Evolutionary conservation across 2,888 invertebrate species (phyloP).

Genomic region (Drosophila phalerata): DNA sequence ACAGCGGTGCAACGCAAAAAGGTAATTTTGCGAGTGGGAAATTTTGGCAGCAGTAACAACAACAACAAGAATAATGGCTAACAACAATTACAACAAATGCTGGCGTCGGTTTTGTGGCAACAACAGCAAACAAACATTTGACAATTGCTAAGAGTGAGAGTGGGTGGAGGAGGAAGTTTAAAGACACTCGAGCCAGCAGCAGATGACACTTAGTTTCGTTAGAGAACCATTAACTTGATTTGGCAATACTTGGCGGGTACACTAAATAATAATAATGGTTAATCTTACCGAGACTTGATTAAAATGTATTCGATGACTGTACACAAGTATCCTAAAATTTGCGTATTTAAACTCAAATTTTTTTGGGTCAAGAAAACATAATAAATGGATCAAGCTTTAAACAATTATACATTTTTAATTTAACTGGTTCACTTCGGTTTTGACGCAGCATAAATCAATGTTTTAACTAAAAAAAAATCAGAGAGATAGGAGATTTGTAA

Average conservation of each 20-base stretch:
- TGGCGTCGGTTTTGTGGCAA: slow-evolving; percentile 43
- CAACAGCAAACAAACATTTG: slow-evolving; percentile 28
- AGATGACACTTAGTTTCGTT: background rate
- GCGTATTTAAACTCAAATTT: too few relatives aligned
- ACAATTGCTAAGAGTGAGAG: slow-evolving; percentile 44
- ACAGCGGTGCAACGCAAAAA: slow-evolving; percentile 78
- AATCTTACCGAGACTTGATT: background rate
- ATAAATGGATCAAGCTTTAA: background rate
- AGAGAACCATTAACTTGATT: background rate
- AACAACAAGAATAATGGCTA: slow-evolving; percentile 13
- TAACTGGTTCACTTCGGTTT: slow-evolving; percentile 25
- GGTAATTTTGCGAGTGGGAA: slow-evolving; percentile 72
- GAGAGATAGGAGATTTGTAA: slow-evolving; percentile 47
- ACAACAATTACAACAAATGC: slow-evolving; percentile 44
- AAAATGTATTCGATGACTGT: slow-evolving; percentile 2
- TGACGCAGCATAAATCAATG: slow-evolving; percentile 47
- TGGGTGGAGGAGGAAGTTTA: slow-evolving; percentile 1
- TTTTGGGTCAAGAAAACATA: background rate
- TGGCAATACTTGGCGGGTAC: background rate
- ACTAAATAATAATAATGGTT: slow-evolving; percentile 24
- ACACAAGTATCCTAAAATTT: too few relatives aligned
- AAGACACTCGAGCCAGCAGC: background rate
- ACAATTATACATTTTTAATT: slow-evolving; percentile 35
- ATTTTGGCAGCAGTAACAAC: slow-evolving; percentile 38
- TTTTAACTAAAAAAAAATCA: slow-evolving; percentile 23